These are phyloP conservation scores for Neoitamus cyanurus DNA, from an alignment of 2,888 invertebrate species.

Conservation along the genomic window DNA sequence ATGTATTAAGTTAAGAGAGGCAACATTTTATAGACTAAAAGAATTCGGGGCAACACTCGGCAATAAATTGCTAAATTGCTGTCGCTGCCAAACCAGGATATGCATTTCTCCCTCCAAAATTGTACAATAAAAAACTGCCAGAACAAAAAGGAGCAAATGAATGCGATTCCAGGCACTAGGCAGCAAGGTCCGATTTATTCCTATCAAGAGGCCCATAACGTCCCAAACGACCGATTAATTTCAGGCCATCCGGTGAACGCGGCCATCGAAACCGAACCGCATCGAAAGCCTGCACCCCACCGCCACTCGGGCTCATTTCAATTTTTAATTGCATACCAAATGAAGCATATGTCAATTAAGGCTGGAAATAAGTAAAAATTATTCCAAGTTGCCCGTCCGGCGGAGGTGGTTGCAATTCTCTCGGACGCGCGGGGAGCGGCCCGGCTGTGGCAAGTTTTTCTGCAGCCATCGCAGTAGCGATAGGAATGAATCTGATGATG, in stretches of 20 bases:
- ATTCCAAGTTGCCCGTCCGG: constrained; percentile 17
- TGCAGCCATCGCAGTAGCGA: not conserved
- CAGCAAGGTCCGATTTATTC: not conserved
- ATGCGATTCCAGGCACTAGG: too few species aligned
- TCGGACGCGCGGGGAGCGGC: not conserved
- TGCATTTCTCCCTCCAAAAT: not conserved
- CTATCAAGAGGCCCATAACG: not conserved
- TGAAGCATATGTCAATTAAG: constrained; percentile 44
- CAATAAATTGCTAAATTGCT: not conserved
- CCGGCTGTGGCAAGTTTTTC: not conserved
- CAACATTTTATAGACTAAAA: too few species aligned
- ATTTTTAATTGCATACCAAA: constrained; percentile 44
- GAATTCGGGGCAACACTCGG: not conserved
- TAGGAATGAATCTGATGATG: constrained; percentile 30
- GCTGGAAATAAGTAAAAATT: constrained; percentile 41
- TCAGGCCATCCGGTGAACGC: not conserved
- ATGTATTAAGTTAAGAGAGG: too few species aligned
- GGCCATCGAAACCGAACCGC: not conserved
- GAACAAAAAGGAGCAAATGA: not conserved
- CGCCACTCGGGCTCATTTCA: constrained; percentile 12
- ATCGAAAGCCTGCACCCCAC: not conserved
- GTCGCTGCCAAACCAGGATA: not conserved
- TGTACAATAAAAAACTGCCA: not conserved
- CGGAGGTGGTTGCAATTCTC: constrained; percentile 19
- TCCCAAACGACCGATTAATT: not conserved